Percentiles rank a stretch among this genome's conserved stretches.
Evolutionary conservation across 2,797 vertebrate species (phyloP).

Genomic region (Diplodus sargus): DNA sequence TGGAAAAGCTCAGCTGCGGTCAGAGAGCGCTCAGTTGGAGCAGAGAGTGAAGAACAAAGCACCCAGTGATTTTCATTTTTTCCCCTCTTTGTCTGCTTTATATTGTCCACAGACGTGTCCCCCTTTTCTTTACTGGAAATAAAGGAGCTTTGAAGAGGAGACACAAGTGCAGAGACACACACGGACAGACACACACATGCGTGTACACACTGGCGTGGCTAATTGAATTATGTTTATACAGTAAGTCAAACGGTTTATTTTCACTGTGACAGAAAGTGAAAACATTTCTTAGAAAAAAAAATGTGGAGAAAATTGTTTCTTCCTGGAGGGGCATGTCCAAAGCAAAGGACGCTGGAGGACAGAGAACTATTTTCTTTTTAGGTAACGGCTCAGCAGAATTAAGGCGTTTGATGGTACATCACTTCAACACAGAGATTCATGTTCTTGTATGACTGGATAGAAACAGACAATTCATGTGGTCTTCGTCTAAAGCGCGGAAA

Average conservation of each 20-base stretch:
- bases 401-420: conserved; percentile 32
- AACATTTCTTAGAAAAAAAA: not conserved
- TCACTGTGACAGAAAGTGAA: conserved; percentile 38
- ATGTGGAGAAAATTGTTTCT: not conserved
- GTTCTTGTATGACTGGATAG: conserved; percentile 3
- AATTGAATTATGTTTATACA: conserved; percentile 75
- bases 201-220: conserved; percentile 58
- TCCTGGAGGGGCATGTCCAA: conserved; percentile 1
- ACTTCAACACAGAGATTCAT: conserved; percentile 25
- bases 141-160: conserved; percentile 68
- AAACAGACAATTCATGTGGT: conserved; percentile 32
- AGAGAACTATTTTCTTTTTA: conserved; percentile 17
- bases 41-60: conserved; percentile 84
- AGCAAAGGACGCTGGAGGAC: conserved; percentile 32
- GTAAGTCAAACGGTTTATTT: conserved; percentile 65
- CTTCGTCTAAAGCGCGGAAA: conserved; percentile 42
- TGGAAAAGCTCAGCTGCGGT: conserved; percentile 82
- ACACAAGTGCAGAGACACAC: conserved; percentile 30
- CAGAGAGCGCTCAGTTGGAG: conserved; percentile 82
- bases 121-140: conserved; percentile 73
- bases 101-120: conserved; percentile 76
- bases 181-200: conserved; percentile 2
- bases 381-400: conserved; percentile 29
- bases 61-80: conserved; percentile 82
- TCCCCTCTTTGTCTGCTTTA: conserved; percentile 78